Base-by-base conservation (phyloP, 2,888 invertebrate genomes). In the Danaus chrysippus region DNA sequence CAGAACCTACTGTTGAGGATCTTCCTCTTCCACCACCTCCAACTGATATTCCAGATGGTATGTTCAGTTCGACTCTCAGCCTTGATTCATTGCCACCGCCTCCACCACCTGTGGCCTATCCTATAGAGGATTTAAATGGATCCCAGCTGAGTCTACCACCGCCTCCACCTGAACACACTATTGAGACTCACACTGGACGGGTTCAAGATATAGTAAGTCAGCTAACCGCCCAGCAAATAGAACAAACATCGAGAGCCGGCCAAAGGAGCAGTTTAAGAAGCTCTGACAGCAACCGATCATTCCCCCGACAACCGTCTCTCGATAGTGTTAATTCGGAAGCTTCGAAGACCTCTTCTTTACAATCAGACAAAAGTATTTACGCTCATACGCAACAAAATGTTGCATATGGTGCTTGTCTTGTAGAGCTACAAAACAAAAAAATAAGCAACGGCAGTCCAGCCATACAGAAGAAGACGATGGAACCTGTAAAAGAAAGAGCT, bases 41-140 rank as follows among this genome's bases (percentile, higher is more conserved):
- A 0, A 92, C 93, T 1, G 94, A 94, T 43, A 68, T 78, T 0
- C 78, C 80, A 0, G 87, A 86, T 59, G 84, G 78, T 41, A 93
- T 96, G 91, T 94, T 95, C 77, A 93, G 95, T 59, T 96, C 96
- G 0, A 95, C 94, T 12, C 86, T 95, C 11, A 96, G 96, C 23
- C 82, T 96, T 49, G 96, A 96, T 72, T 96, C 95, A n/a, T 82
- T 96, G 64, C 96, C 95, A 0, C 96, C 96, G 13, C 96, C 96
- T 0, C 95, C 93, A 55, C 94, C 94, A 49, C 94, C 94, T 6
- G 87, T 87, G 66, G 67, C 49, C 17, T 49, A 76, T 12, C 67
- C 73, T 3, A 64, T 82, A 13, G 87, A 88, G 56, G 94, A 94
- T 64, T 82, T 94, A 10, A 92, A 93, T 11, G 95, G 95, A 5